These are phyloP conservation scores for Sipha flava DNA, from an alignment of 1,140 invertebrate genomes.

Conservation along the genomic window DNA sequence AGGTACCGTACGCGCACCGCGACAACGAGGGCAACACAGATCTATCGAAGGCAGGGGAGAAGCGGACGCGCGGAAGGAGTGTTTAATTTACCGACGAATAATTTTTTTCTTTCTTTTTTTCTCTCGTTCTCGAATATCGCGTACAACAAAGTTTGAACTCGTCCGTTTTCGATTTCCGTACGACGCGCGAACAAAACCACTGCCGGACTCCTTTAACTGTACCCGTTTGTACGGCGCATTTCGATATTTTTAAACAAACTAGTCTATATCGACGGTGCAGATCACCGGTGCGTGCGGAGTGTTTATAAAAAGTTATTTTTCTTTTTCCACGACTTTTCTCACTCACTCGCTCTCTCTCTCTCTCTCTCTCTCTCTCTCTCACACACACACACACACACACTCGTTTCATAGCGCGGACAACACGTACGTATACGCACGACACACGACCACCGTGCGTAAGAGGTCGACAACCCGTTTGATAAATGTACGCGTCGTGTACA, in stretches of 20 bases:
- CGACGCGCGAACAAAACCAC: no score
- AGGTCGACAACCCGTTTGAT: slow-evolving; percentile 27
- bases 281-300: neutral
- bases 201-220: neutral
- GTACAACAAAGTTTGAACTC: neutral
- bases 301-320: slow-evolving; percentile 10
- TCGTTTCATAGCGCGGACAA: no score
- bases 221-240: neutral
- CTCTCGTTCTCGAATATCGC: no score
- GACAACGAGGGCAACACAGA: no score
- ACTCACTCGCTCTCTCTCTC: neutral
- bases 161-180: neutral
- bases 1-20: no score
- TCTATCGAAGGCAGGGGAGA: no score
- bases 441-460: neutral
- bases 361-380: neutral
- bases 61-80: no score
- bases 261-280: neutral
- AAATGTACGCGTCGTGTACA: neutral
- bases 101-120: no score
- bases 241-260: neutral
- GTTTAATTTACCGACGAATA: no score
- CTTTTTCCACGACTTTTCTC: neutral
- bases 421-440: no score
- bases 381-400: neutral